Evolutionary conservation across 2,888 invertebrate genomes (phyloP).

Genomic region (Aphidoletes aphidimyza): DNA sequence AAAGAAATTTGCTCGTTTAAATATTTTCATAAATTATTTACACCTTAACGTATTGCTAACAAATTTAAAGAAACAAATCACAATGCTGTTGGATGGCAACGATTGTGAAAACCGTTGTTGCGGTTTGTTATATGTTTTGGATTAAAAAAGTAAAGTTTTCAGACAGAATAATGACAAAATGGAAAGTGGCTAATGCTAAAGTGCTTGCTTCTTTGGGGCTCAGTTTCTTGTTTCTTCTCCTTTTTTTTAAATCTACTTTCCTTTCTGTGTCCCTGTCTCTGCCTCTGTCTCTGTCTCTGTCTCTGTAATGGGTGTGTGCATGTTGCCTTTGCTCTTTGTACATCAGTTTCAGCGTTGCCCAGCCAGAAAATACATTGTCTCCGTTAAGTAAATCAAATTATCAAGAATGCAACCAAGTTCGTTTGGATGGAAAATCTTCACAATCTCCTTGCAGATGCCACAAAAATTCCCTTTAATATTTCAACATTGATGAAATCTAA

Average conservation of each 20-base stretch:
- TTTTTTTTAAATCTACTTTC: not conserved
- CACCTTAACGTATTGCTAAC: not conserved
- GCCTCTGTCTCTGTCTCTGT: not conserved
- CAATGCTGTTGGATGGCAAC: not conserved
- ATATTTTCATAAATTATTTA: not conserved
- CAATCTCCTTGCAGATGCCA: too few relatives aligned
- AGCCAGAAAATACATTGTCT: not conserved
- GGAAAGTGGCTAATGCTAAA: conserved; percentile 2
- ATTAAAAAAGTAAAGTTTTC: conserved; percentile 31
- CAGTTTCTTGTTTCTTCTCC: not conserved
- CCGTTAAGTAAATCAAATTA: not conserved
- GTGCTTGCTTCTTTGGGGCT: not conserved
- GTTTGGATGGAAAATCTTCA: too few relatives aligned
- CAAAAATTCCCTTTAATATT: not conserved
- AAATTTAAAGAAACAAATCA: conserved; percentile 28
- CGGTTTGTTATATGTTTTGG: not conserved
- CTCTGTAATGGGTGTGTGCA: not conserved
- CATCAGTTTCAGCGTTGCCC: not conserved
- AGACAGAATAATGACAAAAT: conserved; percentile 18
- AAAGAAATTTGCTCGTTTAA: not conserved
- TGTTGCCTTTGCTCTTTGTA: not conserved
- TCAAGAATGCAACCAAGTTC: not conserved
- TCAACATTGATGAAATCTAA: conserved; percentile 17
- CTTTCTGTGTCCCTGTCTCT: not conserved
- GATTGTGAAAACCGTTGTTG: conserved; percentile 19